These are phyloP conservation scores for Loriculus beryllinus DNA, from an alignment of 2,797 vertebrate genomes.

Conservation along the genomic window DNA sequence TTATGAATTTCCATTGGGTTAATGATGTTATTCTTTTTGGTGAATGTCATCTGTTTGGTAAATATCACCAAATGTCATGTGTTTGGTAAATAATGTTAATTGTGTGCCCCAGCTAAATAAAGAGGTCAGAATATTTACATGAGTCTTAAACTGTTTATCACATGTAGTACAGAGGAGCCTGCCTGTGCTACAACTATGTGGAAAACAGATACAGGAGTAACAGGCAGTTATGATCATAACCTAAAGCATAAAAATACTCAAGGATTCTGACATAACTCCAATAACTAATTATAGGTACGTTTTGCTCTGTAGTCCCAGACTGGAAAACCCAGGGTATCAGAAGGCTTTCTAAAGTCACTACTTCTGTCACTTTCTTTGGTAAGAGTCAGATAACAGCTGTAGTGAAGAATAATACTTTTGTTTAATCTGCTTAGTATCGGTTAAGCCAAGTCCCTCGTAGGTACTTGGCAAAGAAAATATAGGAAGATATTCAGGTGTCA, in stretches of 20 bases:
- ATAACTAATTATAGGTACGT: neutral
- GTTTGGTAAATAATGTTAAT: neutral
- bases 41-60: conserved; percentile 2
- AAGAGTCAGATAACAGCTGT: neutral
- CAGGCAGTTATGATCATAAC: neutral
- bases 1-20: neutral
- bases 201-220: neutral
- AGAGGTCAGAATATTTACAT: conserved; percentile 6
- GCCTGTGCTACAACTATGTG: neutral
- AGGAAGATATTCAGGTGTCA: conserved; percentile 19
- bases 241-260: neutral
- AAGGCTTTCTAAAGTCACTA: neutral
- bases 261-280: neutral
- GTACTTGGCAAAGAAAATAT: neutral
- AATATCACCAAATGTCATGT: conserved; percentile 26
- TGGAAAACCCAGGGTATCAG: neutral
- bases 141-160: conserved; percentile 1
- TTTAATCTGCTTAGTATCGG: neutral
- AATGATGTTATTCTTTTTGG: neutral
- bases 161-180: neutral
- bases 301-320: neutral
- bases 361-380: neutral
- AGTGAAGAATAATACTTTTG: neutral
- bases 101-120: neutral
- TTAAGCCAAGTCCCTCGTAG: neutral